Conservation (phyloP, 1,140 invertebrate species). For the Oreohelix idahoensis region DNA sequence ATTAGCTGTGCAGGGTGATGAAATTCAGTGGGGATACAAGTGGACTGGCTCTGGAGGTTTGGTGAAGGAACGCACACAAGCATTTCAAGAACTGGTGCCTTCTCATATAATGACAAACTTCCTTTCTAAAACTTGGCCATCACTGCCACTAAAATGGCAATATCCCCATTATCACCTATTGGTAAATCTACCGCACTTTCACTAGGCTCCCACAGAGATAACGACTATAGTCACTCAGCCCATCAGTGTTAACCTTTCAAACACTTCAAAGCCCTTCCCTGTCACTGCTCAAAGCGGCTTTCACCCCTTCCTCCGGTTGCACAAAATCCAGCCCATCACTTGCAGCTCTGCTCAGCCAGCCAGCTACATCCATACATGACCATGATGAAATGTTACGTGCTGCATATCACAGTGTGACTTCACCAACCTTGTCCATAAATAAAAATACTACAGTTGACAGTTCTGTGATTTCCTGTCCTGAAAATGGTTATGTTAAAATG, state of each 20-base stretch:
- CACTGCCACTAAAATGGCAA: too few species aligned
- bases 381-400: neutral
- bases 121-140: neutral
- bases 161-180: too few species aligned
- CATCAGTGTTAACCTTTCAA: neutral
- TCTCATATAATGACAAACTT: constrained; percentile 24
- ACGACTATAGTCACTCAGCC: neutral
- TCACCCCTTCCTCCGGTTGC: neutral
- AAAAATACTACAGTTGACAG: neutral
- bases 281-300: neutral
- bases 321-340: constrained; percentile 26
- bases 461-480: neutral
- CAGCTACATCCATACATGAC: neutral
- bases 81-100: constrained; percentile 30
- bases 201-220: too few species aligned
- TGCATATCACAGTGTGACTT: neutral
- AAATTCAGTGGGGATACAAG: constrained; percentile 39
- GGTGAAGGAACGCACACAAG: constrained; percentile 36
- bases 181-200: too few species aligned
- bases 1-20: neutral
- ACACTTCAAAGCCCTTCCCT: neutral
- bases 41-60: constrained; percentile 38
- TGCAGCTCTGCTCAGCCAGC: constrained; percentile 22
- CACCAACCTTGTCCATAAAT: neutral
- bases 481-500: neutral